These are phyloP conservation scores for Cydia splendana DNA, from an alignment of 1,140 invertebrate species.

Conservation along the genomic window DNA sequence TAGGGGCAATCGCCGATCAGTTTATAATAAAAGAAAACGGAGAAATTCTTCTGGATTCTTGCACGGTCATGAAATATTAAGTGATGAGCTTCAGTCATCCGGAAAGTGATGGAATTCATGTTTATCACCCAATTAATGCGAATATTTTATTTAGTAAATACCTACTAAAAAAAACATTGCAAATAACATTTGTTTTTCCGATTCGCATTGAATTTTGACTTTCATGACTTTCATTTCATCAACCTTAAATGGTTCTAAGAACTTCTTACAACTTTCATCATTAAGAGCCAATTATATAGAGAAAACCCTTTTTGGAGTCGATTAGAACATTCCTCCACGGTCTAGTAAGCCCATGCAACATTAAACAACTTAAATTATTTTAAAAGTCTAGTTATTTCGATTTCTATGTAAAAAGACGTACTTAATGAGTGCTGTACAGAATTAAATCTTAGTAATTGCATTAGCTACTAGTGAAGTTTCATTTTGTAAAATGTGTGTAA, in stretches of 20 bases:
- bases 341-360: background rate
- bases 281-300: background rate
- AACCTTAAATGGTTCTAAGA: background rate
- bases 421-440: background rate
- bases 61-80: background rate
- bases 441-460: too few relatives aligned
- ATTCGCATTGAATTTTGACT: background rate
- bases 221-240: background rate
- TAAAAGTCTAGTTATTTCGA: background rate
- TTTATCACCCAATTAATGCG: background rate
- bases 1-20: too few relatives aligned
- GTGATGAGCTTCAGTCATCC: slow-evolving; percentile 1
- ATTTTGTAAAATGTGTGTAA: background rate
- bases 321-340: slow-evolving; percentile 9
- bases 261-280: background rate
- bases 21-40: background rate
- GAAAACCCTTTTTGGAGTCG: background rate
- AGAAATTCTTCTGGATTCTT: background rate
- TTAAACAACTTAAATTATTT: background rate
- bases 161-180: background rate
- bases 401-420: background rate
- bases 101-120: background rate
- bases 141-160: background rate
- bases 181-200: background rate
- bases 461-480: too few relatives aligned